Percentiles rank a stretch among this genome's conserved stretches.
Evolutionary conservation across 1,140 invertebrate species (phyloP).

Genomic region (Drosophila virilis): DNA sequence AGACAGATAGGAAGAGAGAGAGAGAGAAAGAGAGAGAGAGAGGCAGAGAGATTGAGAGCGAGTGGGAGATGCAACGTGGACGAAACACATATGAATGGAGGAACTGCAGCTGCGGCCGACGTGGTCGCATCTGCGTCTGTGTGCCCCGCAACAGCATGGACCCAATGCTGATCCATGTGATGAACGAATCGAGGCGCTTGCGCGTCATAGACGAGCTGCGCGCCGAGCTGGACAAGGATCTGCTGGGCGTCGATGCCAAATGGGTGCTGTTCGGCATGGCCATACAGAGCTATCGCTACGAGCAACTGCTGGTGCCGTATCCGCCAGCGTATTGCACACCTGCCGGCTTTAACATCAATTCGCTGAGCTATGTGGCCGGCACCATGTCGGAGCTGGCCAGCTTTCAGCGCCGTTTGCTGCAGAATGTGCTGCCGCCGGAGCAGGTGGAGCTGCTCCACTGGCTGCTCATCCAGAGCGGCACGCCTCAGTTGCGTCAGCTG

Average conservation of each 20-base stretch:
- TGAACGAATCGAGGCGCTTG: constrained; percentile 1
- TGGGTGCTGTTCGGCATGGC: constrained; percentile 20
- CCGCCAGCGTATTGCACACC: neutral
- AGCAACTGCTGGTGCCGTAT: constrained; percentile 1
- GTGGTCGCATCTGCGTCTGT: constrained; percentile 8
- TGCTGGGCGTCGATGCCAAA: constrained; percentile 18
- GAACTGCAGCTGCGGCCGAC: neutral
- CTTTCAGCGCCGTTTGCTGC: constrained; percentile 3
- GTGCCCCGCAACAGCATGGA: neutral
- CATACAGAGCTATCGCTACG: constrained; percentile 19
- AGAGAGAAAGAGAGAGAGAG: too few species aligned
- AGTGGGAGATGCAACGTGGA: neutral
- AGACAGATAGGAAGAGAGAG: too few species aligned
- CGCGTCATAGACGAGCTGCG: neutral
- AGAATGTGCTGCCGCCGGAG: neutral
- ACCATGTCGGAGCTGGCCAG: neutral
- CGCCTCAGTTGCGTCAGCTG: constrained; percentile 8
- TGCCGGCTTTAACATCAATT: neutral
- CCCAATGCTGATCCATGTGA: constrained; percentile 1
- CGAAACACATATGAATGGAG: neutral
- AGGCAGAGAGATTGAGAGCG: neutral
- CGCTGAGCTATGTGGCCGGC: neutral
- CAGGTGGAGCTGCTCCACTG: constrained; percentile 21
- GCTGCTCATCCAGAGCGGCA: constrained; percentile 23
- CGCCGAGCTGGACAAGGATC: constrained; percentile 7